phyloP scores from a whole-genome alignment of 2,888 invertebrate species.

The Coleophora flavipennella region DNA sequence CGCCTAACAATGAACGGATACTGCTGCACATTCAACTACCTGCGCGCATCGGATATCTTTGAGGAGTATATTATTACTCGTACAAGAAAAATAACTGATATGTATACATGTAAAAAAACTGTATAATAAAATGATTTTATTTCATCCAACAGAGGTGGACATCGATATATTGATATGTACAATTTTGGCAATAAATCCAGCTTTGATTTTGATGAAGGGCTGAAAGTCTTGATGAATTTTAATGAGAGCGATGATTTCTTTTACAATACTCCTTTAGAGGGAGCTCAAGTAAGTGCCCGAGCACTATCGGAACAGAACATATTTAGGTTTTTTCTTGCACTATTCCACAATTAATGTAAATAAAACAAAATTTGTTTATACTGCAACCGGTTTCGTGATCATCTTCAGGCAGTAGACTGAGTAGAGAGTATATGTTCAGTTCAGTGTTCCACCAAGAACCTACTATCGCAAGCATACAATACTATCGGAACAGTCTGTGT shows the following conservation, averaged over 20 bases:
- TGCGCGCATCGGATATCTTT: constrained; percentile 51
- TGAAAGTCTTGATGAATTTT: constrained; percentile 45
- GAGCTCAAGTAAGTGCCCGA: constrained; percentile 50
- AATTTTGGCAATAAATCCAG: constrained; percentile 56
- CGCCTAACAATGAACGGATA: constrained; percentile 73
- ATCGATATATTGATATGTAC: constrained; percentile 44
- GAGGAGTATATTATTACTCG: too few species aligned
- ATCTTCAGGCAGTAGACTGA: too few species aligned
- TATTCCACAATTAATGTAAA: too few species aligned
- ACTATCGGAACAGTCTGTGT: too few species aligned
- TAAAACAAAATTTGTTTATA: too few species aligned
- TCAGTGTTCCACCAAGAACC: too few species aligned
- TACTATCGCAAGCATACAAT: too few species aligned
- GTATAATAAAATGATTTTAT: constrained; percentile 8
- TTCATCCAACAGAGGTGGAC: constrained; percentile 25
- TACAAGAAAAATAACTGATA: not conserved
- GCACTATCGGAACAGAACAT: not conserved
- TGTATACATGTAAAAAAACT: not conserved
- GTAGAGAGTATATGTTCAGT: too few species aligned
- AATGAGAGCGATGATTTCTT: constrained; percentile 64
- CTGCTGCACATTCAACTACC: constrained; percentile 74
- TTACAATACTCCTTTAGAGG: constrained; percentile 57
- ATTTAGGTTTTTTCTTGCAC: too few species aligned
- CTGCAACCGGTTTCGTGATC: too few species aligned
- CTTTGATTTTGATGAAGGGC: constrained; percentile 55